Conservation (phyloP, 1,140 invertebrate species). For the Drosophila neocordata region DNA sequence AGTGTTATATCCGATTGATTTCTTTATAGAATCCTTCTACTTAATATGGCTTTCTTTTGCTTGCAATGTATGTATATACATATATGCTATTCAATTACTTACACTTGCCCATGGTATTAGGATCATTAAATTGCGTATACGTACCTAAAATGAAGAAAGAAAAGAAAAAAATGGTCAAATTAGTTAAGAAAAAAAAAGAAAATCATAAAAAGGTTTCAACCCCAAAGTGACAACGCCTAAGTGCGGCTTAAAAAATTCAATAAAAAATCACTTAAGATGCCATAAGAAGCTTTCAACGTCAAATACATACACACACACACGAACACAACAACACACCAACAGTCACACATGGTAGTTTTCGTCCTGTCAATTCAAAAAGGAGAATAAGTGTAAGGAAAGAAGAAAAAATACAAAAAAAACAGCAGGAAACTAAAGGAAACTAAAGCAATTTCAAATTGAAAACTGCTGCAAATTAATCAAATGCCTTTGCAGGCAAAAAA, state of each 20-base stretch:
- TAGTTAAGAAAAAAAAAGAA: conserved; percentile 21
- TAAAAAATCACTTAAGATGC: conserved; percentile 62
- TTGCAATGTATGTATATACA: conserved; percentile 13
- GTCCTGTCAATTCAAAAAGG: conserved; percentile 26
- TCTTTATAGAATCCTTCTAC: no score
- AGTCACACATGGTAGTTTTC: conserved; percentile 12
- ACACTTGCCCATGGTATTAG: conserved; percentile 23
- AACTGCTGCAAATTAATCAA: conserved; percentile 80
- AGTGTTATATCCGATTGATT: no score
- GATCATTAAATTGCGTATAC: conserved; percentile 55
- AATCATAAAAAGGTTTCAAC: conserved; percentile 17
- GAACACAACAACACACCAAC: conserved; percentile 18
- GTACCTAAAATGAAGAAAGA: conserved; percentile 57
- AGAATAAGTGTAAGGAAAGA: not conserved
- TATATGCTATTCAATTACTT: conserved; percentile 25
- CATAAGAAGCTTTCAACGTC: conserved; percentile 55
- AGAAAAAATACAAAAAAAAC: not conserved
- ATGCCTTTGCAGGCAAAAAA: conserved; percentile 55
- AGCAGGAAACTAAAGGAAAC: conserved; percentile 55
- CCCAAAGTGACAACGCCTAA: conserved; percentile 49
- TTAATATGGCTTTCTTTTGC: no score
- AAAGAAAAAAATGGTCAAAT: conserved; percentile 38
- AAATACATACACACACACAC: conserved; percentile 29
- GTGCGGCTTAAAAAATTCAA: conserved; percentile 55
- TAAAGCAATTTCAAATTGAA: conserved; percentile 77